Evolutionary conservation across 2,797 vertebrate species (phyloP).

Genomic region (Oryzias dopingdopingensis): DNA sequence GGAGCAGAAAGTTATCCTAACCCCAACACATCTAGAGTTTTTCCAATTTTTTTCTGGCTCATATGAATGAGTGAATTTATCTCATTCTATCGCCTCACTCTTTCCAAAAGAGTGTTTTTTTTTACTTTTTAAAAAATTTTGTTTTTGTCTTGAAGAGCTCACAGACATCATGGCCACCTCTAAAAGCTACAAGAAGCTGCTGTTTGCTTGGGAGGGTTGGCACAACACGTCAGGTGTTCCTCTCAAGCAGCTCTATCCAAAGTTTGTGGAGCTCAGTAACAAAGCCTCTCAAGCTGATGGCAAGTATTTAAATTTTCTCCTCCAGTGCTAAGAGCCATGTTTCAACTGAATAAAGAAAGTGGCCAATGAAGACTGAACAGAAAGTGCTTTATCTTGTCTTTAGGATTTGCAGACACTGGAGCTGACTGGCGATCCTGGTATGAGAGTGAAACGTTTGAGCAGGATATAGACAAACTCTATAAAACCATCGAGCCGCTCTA

Average conservation of each 20-base stretch:
- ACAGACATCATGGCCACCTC: slow-evolving; percentile 86
- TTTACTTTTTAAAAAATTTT: background rate
- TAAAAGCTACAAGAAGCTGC: slow-evolving; percentile 86
- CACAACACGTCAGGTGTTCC: slow-evolving; percentile 85
- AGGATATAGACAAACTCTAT: slow-evolving; percentile 84
- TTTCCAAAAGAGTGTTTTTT: background rate
- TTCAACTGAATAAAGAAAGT: background rate
- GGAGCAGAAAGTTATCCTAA: no score
- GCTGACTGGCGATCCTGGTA: slow-evolving; percentile 93
- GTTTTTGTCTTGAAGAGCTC: slow-evolving; percentile 77
- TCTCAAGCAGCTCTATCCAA: slow-evolving; percentile 74
- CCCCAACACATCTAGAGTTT: no score
- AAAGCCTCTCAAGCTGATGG: slow-evolving; percentile 82
- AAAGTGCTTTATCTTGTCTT: no score
- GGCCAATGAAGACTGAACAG: background rate
- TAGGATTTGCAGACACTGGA: slow-evolving; percentile 88
- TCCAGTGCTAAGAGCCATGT: no score
- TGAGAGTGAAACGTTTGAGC: slow-evolving; percentile 77
- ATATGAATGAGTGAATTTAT: background rate
- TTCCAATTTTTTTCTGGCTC: no score
- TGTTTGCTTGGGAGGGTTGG: slow-evolving; percentile 95
- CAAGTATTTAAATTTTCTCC: slow-evolving; percentile 48
- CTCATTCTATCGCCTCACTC: background rate
- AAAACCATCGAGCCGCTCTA: slow-evolving; percentile 89
- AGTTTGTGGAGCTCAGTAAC: slow-evolving; percentile 89